Evolutionary conservation across 1,140 invertebrate species (phyloP), one percentile per base, ranked within the genome.

Genomic region (Neomicropteryx cornuta): DNA sequence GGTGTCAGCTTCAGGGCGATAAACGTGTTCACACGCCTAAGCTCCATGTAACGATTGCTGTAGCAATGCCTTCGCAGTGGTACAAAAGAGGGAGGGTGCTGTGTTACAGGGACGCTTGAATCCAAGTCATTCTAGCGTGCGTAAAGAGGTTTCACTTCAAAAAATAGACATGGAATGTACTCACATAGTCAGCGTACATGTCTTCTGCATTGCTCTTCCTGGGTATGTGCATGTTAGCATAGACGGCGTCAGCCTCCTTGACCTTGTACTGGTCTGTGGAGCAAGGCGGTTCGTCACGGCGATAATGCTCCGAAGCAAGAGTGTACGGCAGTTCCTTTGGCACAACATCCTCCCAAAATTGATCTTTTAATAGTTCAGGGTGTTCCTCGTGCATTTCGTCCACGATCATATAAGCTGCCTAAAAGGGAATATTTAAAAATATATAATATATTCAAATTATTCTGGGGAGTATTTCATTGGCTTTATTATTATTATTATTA

Each of bases 331-430:
- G 59, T 51, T 89, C 84, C 55, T 82, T 82, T 1, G 87, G 87
- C 19, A 93, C 82, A 29, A 89, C 84, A 46, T 91, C 86, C 49
- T 91, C 86, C 87, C 87, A 92, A 52, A 87, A 89, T 50, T 89
- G 84, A 56, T 90, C 86, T 42, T 85, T 83, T 4, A 89, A 59
- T n/a, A 89, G 62, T 55, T 90, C 86, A 3, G 85, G 85, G 55
- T 89, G 84, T 55, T 88, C 85, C 50, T 88, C 84, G 58, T 91
- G 85, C 84, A 90, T 89, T 58, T 89, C 85, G 50, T 90, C 86
- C 1, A 90, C 86, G 39, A 89, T 88, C 82, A 89, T 87, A 58
- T 89, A 89, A 21, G 80, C 83, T 10, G 86, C 86, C 85, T 88
- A 53, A 18, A 62, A 66, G 17, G n/a, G n/a, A n/a, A n/a, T n/a